These are phyloP conservation scores for Cyclura pinguis DNA, from an alignment of 2,797 vertebrate genomes.

Conservation along the genomic window DNA sequence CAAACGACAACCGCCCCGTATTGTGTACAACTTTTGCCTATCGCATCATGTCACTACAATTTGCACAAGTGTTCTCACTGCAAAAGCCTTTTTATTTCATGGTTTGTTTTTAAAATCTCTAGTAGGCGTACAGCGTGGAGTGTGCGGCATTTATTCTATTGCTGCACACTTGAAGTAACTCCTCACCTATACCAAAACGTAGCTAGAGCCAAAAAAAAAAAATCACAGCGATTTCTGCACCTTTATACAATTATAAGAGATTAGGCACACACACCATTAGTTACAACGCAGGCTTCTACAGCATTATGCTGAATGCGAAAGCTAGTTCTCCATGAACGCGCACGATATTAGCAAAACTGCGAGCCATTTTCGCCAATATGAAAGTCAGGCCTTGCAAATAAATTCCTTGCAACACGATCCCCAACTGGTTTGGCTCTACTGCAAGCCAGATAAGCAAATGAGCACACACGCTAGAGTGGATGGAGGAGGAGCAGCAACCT, in stretches of 20 bases:
- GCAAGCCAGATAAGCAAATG: conserved; percentile 72
- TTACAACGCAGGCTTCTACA: conserved; percentile 40
- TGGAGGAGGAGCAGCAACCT: conserved; percentile 69
- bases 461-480: conserved; percentile 80
- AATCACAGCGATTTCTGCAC: conserved; percentile 67
- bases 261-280: conserved; percentile 41
- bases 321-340: neutral
- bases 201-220: conserved; percentile 73
- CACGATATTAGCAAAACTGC: neutral
- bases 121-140: conserved; percentile 53
- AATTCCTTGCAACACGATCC: conserved; percentile 69
- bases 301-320: neutral
- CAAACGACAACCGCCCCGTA: neutral
- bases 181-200: conserved; percentile 75
- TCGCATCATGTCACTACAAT: conserved; percentile 48
- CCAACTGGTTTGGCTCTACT: conserved; percentile 59
- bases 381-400: conserved; percentile 68
- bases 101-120: conserved; percentile 32
- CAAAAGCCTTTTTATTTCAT: conserved; percentile 45
- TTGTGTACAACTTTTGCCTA: conserved; percentile 56
- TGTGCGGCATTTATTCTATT: conserved; percentile 53
- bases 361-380: conserved; percentile 62
- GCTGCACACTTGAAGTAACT: conserved; percentile 66
- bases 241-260: conserved; percentile 72
- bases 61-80: neutral